Evolutionary conservation across 2,113 vertebrate species (phyloP), one percentile per base, ranked within the genome.

Genomic region (Gracilinanus agilis): DNA sequence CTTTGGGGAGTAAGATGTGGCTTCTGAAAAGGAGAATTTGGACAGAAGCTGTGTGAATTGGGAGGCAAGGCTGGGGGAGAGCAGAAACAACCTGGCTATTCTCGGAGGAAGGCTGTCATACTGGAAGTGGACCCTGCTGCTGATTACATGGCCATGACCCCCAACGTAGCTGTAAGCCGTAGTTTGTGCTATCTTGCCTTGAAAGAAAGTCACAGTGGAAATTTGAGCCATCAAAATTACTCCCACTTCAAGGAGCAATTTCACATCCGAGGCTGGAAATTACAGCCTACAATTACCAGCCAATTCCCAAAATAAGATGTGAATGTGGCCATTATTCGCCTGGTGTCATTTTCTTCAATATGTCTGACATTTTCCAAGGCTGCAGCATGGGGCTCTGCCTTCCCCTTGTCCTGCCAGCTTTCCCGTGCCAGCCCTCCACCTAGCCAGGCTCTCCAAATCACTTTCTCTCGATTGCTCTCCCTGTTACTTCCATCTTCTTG

Each of bases 191-290:
- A 96, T 55, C 21, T 92, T 44, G 90, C 54, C 91, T 83, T 61
- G 21, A 93, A 95, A 91, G 91, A 95, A 95, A 93, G 24, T 67
- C 53, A 95, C 11, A 19, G 92, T 92, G 58, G 55, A 95, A 96
- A 97, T 93, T 56, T 95, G 90, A 95, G 88, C 44, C 89, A 96
- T 93, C 53, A 90, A 96, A 95, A 92, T 96, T 91, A 89, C 49
- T 93, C 92, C 24, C 55, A 92, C 53, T 96, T 97, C 92, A 96
- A 96, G 49, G n/a, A 95, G 54, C n/a, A 94, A 96, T 96, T 97
- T 96, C 91, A 92, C 54, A 95, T 94, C 55, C 93, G 93, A 97
- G 95, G 58, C n/a, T 96, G 54, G 53, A 97, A 97, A 90, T 96
- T 96, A 92, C 21, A 92, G 55, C 6, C 83, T 90, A 91, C 92